These are phyloP conservation scores for Amblyornis subalaris DNA, from an alignment of 2,113 vertebrate genomes.

Conservation along the genomic window DNA sequence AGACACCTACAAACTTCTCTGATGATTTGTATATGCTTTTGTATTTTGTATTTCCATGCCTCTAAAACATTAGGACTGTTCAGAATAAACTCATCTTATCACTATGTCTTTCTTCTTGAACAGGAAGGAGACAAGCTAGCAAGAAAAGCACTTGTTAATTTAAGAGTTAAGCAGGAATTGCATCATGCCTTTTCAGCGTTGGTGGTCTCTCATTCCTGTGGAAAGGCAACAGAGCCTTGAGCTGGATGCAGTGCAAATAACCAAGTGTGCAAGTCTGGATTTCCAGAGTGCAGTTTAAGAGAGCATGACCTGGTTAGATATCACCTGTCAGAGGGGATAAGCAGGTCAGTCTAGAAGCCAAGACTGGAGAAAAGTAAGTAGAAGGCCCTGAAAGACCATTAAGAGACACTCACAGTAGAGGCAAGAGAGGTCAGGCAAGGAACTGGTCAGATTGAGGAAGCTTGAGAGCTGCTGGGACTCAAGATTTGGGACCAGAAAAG, in stretches of 20 bases:
- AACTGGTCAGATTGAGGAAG: neutral
- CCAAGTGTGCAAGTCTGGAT: neutral
- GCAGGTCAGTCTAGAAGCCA: neutral
- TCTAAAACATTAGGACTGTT: neutral
- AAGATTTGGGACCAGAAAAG: neutral
- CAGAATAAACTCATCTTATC: neutral
- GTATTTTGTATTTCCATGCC: neutral
- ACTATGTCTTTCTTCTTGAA: neutral
- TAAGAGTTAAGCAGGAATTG: neutral
- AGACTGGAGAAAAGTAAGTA: neutral
- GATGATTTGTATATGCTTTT: neutral
- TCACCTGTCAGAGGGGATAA: neutral
- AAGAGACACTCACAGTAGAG: neutral
- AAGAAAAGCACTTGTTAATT: neutral
- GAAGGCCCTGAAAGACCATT: neutral
- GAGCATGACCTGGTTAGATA: neutral
- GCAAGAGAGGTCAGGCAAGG: neutral
- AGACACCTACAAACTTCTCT: neutral
- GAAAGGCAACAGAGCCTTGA: neutral
- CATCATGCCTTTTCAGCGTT: neutral
- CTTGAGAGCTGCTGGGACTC: neutral
- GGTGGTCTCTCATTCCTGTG: neutral
- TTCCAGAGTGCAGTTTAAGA: neutral
- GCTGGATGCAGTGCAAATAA: neutral
- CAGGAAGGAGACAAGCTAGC: neutral